Evolutionary conservation across 2,113 vertebrate species (phyloP), one percentile per base, ranked within the genome.

Genomic region (Ceuthmochares aereus): DNA sequence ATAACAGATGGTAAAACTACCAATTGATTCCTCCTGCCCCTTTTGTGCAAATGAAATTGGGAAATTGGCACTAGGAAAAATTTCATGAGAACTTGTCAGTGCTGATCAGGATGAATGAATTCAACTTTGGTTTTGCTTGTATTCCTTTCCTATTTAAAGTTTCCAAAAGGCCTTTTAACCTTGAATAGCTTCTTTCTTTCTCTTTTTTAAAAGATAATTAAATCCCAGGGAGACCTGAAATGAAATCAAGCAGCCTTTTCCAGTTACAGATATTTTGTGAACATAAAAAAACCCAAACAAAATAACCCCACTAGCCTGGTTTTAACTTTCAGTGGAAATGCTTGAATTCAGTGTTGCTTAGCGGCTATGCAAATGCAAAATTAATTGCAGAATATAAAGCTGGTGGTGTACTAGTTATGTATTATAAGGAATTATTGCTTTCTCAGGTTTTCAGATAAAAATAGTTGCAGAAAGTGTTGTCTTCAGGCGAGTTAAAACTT

Each of bases 401-500:
- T 45, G n/a, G 37, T 19, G 54, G 3, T n/a, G 29, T 34, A 30
- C 36, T 58, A 8, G 14, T 58, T 62, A 29, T 2, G 5, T 37
- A 11, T 81, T 52, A 63, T 79, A 67, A 78, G 36, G 59, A 62
- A 5, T 69, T 77, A 12, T 4, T 84, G 30, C 42, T 77, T 90
- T 80, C 47, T 93, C 19, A 27, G 34, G 22, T 83, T 91, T 95
- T 80, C 10, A 32, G 34, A 22, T 34, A 43, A 73, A 91, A 91
- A 86, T 77, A 52, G 26, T 58, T 69, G 27, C 19, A 58, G 36
- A 29, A 87, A 60, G 67, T 68, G n/a, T 82, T 83, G 36, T 68
- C 68, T 83, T 92, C 60, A 84, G 79, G 63, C 75, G 84, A 81
- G 89, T 69, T 89, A 63, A 74, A 88, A 79, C 89, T 87, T 87